A percentile compares a stretch with the other conserved stretches of the same genome.
phyloP scores from a whole-genome alignment of 2,888 invertebrate genomes.

The Mimachlamys varia region DNA sequence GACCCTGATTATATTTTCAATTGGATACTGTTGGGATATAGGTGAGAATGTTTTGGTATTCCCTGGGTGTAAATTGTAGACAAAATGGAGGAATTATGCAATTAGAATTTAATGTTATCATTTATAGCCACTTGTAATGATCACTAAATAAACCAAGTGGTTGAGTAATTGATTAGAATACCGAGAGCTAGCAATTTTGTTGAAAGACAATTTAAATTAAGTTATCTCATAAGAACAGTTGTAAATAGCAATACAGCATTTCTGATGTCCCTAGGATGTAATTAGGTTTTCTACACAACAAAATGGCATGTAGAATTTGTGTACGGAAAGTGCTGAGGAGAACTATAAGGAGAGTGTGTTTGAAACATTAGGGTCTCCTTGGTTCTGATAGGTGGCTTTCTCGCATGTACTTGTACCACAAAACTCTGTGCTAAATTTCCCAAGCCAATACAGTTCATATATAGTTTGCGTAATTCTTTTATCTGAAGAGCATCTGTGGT shows the following conservation, averaged over 20 bases:
- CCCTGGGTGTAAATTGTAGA: neutral
- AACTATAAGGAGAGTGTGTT: neutral
- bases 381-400: neutral
- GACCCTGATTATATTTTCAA: neutral
- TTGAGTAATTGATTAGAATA: conserved; percentile 9
- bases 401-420: neutral
- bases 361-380: neutral
- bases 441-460: neutral
- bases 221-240: conserved; percentile 20
- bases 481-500: neutral
- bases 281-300: neutral
- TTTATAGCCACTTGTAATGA: neutral
- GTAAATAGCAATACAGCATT: neutral
- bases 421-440: neutral
- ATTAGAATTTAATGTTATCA: conserved; percentile 13
- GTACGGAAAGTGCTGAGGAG: neutral
- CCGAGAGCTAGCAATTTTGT: conserved; percentile 3
- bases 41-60: conserved; percentile 18
- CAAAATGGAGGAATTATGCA: conserved; percentile 16
- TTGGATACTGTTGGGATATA: neutral
- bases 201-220: conserved; percentile 21
- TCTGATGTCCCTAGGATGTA: neutral
- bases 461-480: neutral
- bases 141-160: conserved; percentile 1
- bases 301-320: neutral